A percentile compares a stretch with the other conserved stretches of the same genome.
phyloP scores from a whole-genome alignment of 1,140 invertebrate species.

The Cecropterus lyciades region DNA sequence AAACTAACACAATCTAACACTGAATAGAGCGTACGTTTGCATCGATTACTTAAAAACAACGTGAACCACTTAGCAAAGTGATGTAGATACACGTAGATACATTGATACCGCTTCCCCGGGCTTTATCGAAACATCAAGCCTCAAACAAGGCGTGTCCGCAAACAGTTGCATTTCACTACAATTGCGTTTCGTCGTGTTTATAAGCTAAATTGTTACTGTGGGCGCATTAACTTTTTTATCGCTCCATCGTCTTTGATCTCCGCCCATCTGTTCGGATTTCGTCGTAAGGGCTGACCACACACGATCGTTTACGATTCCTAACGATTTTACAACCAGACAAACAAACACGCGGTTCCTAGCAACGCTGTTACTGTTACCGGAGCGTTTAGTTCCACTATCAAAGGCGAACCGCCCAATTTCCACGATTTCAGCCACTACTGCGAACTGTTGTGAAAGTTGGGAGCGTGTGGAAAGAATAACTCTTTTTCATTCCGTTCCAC shows the following conservation, averaged over 20 bases:
- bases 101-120: background rate
- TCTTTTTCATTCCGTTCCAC: slow-evolving; percentile 13
- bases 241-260: slow-evolving; percentile 72
- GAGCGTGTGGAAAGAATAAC: slow-evolving; percentile 11
- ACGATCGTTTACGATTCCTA: slow-evolving; percentile 78
- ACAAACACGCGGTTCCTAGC: slow-evolving; percentile 79
- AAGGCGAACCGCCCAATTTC: slow-evolving; percentile 67
- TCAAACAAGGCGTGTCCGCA: slow-evolving; percentile 7
- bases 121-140: background rate
- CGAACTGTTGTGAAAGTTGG: slow-evolving; percentile 32
- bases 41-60: no score
- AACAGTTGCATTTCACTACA: slow-evolving; percentile 24
- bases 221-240: slow-evolving; percentile 80
- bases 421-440: slow-evolving; percentile 47
- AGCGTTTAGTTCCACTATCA: slow-evolving; percentile 57
- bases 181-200: slow-evolving; percentile 32
- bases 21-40: no score
- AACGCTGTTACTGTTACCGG: slow-evolving; percentile 60
- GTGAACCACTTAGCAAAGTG: no score
- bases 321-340: slow-evolving; percentile 78
- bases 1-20: no score
- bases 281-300: slow-evolving; percentile 82
- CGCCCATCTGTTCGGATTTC: slow-evolving; percentile 76
- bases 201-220: slow-evolving; percentile 70
- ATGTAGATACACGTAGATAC: background rate